phyloP scores from a whole-genome alignment of 1,140 invertebrate species.

The Drosophila ercepeae region DNA sequence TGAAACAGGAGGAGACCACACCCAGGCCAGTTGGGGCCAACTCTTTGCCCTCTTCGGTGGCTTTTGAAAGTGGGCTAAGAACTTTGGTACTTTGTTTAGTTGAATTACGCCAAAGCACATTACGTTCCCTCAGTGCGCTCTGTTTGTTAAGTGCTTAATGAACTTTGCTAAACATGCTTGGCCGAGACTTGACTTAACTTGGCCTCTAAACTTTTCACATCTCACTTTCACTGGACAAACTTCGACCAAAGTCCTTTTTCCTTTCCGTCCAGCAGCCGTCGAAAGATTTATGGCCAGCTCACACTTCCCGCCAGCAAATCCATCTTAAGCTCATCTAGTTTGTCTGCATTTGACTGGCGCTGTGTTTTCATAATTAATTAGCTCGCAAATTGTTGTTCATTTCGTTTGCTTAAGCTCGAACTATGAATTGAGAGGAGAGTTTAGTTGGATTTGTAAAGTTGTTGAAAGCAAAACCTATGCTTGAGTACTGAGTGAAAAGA shows the following conservation, averaged over 20 bases:
- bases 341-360: constrained; percentile 7
- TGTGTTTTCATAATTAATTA: constrained; percentile 30
- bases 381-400: constrained; percentile 17
- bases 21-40: neutral
- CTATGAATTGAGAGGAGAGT: constrained; percentile 8
- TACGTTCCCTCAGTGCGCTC: constrained; percentile 44
- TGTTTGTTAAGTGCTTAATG: constrained; percentile 60
- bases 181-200: constrained; percentile 45
- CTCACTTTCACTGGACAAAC: constrained; percentile 53
- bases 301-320: neutral
- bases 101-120: constrained; percentile 55
- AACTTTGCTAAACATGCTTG: constrained; percentile 54
- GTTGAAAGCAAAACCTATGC: neutral
- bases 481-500: too few relatives aligned
- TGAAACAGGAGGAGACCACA: constrained; percentile 8
- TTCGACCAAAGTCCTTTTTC: constrained; percentile 8
- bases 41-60: constrained; percentile 5
- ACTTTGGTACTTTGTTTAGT: constrained; percentile 60
- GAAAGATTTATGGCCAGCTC: constrained; percentile 25
- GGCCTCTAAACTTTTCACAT: constrained; percentile 47
- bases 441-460: constrained; percentile 11
- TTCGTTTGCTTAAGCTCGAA: constrained; percentile 15
- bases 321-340: constrained; percentile 29
- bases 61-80: constrained; percentile 28
- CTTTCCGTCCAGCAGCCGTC: neutral